These are phyloP conservation scores for Lycaena phlaeas DNA, from an alignment of 2,888 invertebrate genomes.

Conservation along the genomic window DNA sequence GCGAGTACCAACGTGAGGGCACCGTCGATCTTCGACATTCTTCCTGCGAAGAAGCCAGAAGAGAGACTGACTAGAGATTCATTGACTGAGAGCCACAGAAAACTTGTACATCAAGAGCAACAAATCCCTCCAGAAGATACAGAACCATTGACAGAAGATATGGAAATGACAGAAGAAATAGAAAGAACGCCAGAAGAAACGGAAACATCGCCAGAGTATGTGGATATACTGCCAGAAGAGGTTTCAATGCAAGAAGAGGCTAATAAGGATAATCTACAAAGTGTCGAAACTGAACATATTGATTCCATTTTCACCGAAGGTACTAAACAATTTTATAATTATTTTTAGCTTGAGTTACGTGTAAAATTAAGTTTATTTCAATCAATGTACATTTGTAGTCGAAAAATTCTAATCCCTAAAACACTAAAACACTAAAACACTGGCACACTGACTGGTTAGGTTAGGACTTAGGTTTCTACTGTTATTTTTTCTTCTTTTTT, in stretches of 20 bases:
- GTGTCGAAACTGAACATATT: slow-evolving; percentile 3
- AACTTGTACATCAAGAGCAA: slow-evolving; percentile 14
- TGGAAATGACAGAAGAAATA: slow-evolving; percentile 6
- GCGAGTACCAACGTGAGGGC: slow-evolving; percentile 55
- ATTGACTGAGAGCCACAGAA: slow-evolving; percentile 20
- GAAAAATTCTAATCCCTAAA: too few relatives aligned
- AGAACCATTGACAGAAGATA: slow-evolving; percentile 17
- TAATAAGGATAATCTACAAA: not conserved
- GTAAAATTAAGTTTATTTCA: not conserved
- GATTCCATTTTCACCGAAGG: slow-evolving; percentile 6
- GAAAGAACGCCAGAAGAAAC: slow-evolving; percentile 20
- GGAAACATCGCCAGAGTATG: slow-evolving; percentile 29
- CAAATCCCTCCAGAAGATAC: slow-evolving; percentile 21
- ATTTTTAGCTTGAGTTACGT: not conserved
- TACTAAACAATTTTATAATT: too few relatives aligned
- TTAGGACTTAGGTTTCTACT: too few relatives aligned
- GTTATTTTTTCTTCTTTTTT: too few relatives aligned
- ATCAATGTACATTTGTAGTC: too few relatives aligned
- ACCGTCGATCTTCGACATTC: slow-evolving; percentile 78
- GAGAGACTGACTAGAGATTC: slow-evolving; percentile 30
- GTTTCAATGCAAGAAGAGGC: not conserved
- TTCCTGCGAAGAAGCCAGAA: slow-evolving; percentile 61
- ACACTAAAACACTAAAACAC: too few relatives aligned
- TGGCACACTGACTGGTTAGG: too few relatives aligned
- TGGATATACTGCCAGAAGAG: slow-evolving; percentile 11